phyloP scores from a whole-genome alignment of 2,113 vertebrate genomes.

The Grallaria varia region DNA sequence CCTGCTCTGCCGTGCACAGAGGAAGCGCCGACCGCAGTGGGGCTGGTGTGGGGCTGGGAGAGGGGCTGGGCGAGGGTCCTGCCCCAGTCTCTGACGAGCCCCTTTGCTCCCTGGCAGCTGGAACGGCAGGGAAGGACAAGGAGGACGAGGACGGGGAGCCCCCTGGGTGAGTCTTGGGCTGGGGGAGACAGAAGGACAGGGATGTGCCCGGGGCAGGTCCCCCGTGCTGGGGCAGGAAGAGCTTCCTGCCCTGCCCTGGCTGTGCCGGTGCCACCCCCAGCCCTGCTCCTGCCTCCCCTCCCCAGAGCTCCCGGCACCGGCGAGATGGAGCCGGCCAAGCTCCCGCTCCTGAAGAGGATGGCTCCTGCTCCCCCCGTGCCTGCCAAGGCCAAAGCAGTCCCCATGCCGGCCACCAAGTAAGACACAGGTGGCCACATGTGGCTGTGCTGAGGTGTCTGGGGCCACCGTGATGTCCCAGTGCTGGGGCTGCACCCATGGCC shows the following conservation, averaged over 20 bases:
- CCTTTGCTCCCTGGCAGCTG: background rate
- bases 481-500: rapidly evolving
- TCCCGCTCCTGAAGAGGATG: conserved; percentile 42
- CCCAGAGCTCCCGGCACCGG: background rate
- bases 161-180: background rate
- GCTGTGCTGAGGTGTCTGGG: rapidly evolving
- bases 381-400: conserved; percentile 26
- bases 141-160: background rate
- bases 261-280: background rate
- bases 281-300: background rate
- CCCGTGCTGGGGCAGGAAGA: background rate
- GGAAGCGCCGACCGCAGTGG: background rate
- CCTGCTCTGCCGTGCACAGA: background rate
- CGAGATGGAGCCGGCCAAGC: conserved; percentile 7
- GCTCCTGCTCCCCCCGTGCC: background rate
- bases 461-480: rapidly evolving
- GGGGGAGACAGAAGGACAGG: background rate
- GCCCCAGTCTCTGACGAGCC: rapidly evolving
- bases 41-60: background rate
- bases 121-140: rapidly evolving
- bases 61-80: background rate
- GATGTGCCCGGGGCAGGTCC: background rate
- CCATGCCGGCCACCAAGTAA: background rate
- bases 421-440: rapidly evolving
- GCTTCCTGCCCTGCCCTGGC: background rate